Evolutionary conservation across 1,140 invertebrate species (phyloP), one percentile per base, ranked within the genome.

Genomic region (Hylaeus volcanicus): DNA sequence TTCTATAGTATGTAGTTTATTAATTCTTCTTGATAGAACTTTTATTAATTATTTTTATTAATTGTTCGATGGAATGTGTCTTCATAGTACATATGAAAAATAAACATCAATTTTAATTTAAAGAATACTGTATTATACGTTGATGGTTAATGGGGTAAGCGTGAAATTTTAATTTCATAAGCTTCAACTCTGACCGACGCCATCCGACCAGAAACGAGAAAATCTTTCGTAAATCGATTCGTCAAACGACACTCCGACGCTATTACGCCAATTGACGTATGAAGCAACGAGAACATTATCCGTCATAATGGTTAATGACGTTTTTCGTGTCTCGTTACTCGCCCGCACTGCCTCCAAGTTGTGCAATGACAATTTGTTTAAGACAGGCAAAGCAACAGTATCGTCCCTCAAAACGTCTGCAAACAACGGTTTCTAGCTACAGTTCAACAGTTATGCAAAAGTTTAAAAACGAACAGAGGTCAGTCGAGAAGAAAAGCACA

Each of bases 181-280:
- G 51, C 51, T 51, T 51, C 51, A 9, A 51, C 1, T 37, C 41
- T 14, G 41, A 15, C 41, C 15, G 4, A 55, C 53, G 26, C 41
- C 2, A 12, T 48, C 37, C 14, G 1, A 26, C 8, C 14, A 3
- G 53, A 71, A 76, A 45, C 53, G 53, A 41, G 74, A 61, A 71
- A 70, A 70, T 58, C 66, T 77, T 77, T 65, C 60, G 51, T n/a
- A 74, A 80, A 80, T 74, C 43, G 71, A 66, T 80, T 53, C 43
- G 58, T 53, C 73, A 53, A 60, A 76, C 51, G 64, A 56, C 64
- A 81, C 74, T 60, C 45, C 26, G 15, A n/a, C 12, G 53, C 64
- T 48, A 69, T 81, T 81, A 76, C n/a, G 51, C 37, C 72, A 81
- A 81, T 81, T 81, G 79, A 76, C 73, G 79, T 76, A 66, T 75